Evolutionary conservation across 2,797 vertebrate genomes (phyloP).

Genomic region (Potorous gilbertii): DNA sequence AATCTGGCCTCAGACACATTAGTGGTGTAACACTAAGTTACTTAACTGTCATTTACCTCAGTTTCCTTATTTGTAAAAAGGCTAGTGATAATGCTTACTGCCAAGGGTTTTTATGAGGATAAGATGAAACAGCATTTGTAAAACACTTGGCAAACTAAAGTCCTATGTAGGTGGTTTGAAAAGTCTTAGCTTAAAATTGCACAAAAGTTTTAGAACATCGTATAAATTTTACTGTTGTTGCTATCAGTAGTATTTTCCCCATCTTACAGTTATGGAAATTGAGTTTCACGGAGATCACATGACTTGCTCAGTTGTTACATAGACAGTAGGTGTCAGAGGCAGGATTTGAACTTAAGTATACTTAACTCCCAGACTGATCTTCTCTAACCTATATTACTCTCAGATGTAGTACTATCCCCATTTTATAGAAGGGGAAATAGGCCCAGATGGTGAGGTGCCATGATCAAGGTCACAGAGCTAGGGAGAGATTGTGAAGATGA

Average conservation of each 20-base stretch:
- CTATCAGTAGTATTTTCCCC: not conserved
- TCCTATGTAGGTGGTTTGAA: not conserved
- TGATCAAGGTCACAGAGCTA: not conserved
- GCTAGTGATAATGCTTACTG: not conserved
- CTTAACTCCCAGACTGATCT: not conserved
- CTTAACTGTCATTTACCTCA: not conserved
- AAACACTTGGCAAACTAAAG: not conserved
- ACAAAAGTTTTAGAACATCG: not conserved
- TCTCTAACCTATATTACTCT: not conserved
- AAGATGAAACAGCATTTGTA: not conserved
- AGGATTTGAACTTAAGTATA: not conserved
- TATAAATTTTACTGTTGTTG: not conserved
- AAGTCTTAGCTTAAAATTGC: not conserved
- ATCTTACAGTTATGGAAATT: not conserved
- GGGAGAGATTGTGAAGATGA: not conserved
- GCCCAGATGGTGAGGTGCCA: not conserved
- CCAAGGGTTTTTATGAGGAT: not conserved
- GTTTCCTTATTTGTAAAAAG: not conserved
- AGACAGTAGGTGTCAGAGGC: not conserved
- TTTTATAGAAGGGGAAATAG: not conserved
- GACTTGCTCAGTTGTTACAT: not conserved
- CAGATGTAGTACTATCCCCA: not conserved
- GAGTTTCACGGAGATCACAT: not conserved
- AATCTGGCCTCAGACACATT: not conserved
- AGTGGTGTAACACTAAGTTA: not conserved